These are phyloP conservation scores for Cancer borealis DNA, from an alignment of 2,888 invertebrate species.

Conservation along the genomic window DNA sequence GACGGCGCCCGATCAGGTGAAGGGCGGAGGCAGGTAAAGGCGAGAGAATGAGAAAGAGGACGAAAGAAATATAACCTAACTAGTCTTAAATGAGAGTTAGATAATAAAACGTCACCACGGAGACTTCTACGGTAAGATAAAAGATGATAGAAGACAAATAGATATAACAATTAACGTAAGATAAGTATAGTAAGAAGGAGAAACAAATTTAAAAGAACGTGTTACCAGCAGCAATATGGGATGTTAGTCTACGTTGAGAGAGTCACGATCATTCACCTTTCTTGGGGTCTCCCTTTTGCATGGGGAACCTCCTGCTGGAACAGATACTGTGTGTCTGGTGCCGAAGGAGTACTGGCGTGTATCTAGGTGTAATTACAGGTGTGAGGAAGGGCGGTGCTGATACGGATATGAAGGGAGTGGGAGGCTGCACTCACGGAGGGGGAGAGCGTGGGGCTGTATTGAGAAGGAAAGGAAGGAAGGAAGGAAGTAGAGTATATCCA, in stretches of 20 bases:
- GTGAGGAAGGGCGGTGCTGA: constrained; percentile 3
- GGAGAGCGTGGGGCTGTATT: neutral
- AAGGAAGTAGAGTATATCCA: constrained; percentile 36
- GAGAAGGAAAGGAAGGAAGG: neutral
- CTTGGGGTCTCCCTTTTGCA: too few relatives aligned
- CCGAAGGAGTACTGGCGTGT: neutral
- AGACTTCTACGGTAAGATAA: too few relatives aligned
- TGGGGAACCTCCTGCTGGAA: neutral
- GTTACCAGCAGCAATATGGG: too few relatives aligned
- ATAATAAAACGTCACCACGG: too few relatives aligned
- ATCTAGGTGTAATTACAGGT: neutral
- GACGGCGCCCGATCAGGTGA: neutral
- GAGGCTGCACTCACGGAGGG: neutral
- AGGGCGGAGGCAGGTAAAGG: neutral
- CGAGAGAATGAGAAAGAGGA: neutral
- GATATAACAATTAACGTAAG: too few relatives aligned
- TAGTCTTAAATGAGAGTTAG: too few relatives aligned
- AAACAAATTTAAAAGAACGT: too few relatives aligned
- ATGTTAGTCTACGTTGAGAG: too few relatives aligned
- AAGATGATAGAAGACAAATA: too few relatives aligned
- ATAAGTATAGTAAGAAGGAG: too few relatives aligned
- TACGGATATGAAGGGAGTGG: neutral
- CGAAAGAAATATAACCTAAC: too few relatives aligned
- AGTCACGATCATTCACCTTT: too few relatives aligned
- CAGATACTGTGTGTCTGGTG: neutral